Percentiles rank a stretch among this genome's conserved stretches.
These are phyloP conservation scores for Malurus alboscapulatus DNA, from an alignment of 2,113 vertebrate species.

Conservation along the genomic window DNA sequence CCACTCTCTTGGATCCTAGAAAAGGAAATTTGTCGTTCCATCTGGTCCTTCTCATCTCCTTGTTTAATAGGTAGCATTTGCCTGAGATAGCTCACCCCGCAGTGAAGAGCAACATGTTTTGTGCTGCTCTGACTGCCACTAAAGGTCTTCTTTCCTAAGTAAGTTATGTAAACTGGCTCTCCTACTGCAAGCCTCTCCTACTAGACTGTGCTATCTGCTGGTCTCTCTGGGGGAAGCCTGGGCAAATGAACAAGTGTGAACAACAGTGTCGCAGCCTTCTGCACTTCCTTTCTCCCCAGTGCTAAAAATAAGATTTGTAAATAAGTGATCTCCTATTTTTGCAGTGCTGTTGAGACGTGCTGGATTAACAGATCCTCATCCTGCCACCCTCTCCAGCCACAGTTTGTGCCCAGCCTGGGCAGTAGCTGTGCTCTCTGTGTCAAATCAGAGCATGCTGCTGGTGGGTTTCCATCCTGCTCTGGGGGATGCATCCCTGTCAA, in stretches of 20 bases:
- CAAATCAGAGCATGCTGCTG: neutral
- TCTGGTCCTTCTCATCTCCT: conserved; percentile 43
- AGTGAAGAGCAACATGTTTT: conserved; percentile 29
- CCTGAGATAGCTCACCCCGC: neutral
- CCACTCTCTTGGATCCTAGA: conserved; percentile 52
- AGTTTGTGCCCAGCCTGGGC: neutral
- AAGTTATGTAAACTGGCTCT: conserved; percentile 13
- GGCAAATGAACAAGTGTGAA: conserved; percentile 52
- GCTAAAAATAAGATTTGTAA: conserved; percentile 48
- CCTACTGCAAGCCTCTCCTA: neutral
- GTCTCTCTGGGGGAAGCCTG: conserved; percentile 1
- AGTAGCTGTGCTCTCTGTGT: neutral
- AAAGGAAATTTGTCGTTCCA: conserved; percentile 53
- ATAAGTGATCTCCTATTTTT: conserved; percentile 41
- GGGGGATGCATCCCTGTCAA: neutral
- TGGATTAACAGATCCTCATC: conserved; percentile 1
- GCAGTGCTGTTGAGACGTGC: neutral
- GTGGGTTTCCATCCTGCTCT: neutral
- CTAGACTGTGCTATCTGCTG: neutral
- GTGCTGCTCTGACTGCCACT: neutral
- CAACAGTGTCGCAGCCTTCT: conserved; percentile 10
- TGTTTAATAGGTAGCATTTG: conserved; percentile 24
- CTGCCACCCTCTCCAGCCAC: neutral
- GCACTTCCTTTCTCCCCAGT: neutral
- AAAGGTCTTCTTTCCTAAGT: conserved; percentile 5